A percentile compares a stretch with the other conserved stretches of the same genome.
phyloP scores from a whole-genome alignment of 1,140 invertebrate species.

The Philaenus spumarius region DNA sequence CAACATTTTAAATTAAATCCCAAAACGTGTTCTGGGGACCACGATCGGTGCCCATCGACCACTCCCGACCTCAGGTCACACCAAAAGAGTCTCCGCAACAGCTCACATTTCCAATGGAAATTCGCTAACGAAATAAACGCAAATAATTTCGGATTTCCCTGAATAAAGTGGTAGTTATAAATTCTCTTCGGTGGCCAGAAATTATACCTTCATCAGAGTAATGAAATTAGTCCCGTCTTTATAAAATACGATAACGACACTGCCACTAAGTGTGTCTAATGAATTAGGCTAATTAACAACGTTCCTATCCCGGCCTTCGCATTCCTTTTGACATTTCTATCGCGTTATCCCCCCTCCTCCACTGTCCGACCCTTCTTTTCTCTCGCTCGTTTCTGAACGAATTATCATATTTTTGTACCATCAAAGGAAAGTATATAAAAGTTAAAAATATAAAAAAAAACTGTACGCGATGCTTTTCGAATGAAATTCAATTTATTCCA shows the following conservation, averaged over 20 bases:
- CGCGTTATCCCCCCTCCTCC: background rate
- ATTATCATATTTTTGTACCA: conserved; percentile 32
- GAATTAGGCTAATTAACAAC: conserved; percentile 13
- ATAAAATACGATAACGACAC: conserved; percentile 15
- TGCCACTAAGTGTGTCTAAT: conserved; percentile 15
- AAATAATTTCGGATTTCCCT: no score
- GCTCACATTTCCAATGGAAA: no score
- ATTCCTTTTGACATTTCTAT: conserved; percentile 10
- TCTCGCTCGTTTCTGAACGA: conserved; percentile 13
- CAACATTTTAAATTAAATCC: no score
- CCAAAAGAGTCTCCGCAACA: no score
- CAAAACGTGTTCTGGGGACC: no score
- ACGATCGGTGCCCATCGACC: no score
- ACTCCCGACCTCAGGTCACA: no score
- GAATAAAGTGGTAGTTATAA: no score
- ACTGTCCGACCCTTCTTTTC: background rate
- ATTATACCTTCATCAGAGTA: conserved; percentile 6
- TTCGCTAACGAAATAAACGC: no score
- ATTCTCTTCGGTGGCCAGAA: conserved; percentile 11
- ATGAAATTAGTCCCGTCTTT: conserved; percentile 12
- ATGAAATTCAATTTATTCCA: conserved; percentile 32
- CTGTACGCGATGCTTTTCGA: conserved; percentile 10
- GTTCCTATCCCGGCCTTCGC: conserved; percentile 16
- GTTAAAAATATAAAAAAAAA: conserved; percentile 25
- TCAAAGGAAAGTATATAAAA: conserved; percentile 30